Conservation (phyloP, 2,888 invertebrate genomes). For the Acronicta leporina region DNA sequence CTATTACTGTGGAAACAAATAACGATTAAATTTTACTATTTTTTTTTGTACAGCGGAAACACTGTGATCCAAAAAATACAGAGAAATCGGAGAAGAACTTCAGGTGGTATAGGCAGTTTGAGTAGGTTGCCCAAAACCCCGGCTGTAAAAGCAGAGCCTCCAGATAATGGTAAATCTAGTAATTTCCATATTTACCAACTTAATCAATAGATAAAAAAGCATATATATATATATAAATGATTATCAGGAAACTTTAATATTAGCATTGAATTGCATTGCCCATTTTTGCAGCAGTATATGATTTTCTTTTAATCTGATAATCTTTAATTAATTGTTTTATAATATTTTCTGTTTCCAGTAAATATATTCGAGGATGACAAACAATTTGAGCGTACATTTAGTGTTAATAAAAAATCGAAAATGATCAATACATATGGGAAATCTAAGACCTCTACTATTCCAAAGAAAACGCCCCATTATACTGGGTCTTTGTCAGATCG, state of each 20-base stretch:
- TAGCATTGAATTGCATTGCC: too few relatives aligned
- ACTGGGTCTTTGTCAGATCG: conserved; percentile 80
- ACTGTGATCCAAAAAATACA: conserved; percentile 78
- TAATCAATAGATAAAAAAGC: too few relatives aligned
- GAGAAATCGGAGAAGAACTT: conserved; percentile 70
- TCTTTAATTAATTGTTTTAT: background rate
- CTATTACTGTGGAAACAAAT: conserved; percentile 5
- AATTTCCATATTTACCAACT: background rate
- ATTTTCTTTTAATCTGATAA: background rate
- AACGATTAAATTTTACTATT: conserved; percentile 1
- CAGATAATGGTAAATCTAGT: conserved; percentile 66
- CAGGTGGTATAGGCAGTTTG: conserved; percentile 73
- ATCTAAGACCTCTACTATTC: conserved; percentile 59
- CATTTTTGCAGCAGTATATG: too few relatives aligned
- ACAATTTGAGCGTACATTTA: conserved; percentile 64
- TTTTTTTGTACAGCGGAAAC: conserved; percentile 68
- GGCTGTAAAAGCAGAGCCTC: conserved; percentile 61
- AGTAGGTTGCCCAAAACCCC: conserved; percentile 74
- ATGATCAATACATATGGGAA: conserved; percentile 80
- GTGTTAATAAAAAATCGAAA: conserved; percentile 78
- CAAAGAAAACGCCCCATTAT: conserved; percentile 69
- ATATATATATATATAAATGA: too few relatives aligned
- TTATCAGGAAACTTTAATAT: too few relatives aligned
- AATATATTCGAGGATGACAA: conserved; percentile 69
- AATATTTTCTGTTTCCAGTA: conserved; percentile 56